A percentile compares a stretch with the other conserved stretches of the same genome.
phyloP scores from a whole-genome alignment of 2,888 invertebrate species.

The Parnassius smintheus region DNA sequence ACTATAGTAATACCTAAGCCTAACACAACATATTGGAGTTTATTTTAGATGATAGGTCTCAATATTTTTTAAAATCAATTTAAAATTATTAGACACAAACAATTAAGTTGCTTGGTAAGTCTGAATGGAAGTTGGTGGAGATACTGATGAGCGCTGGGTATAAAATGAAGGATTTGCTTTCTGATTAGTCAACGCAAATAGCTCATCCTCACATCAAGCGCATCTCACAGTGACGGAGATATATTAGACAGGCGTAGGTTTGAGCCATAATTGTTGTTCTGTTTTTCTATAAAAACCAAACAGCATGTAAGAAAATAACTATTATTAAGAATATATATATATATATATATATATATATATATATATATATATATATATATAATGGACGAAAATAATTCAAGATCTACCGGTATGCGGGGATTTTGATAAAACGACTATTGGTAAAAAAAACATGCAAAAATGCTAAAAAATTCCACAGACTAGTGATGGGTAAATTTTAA shows the following conservation, averaged over 20 bases:
- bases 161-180: constrained; percentile 27
- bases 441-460: no score
- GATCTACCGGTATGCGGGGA: no score
- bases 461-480: no score
- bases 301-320: not conserved
- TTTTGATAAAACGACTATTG: no score
- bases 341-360: no score
- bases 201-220: constrained; percentile 27
- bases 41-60: not conserved
- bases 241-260: constrained; percentile 26
- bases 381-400: no score
- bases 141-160: constrained; percentile 22
- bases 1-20: no score
- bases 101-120: constrained; percentile 18
- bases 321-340: no score
- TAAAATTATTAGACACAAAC: constrained; percentile 14
- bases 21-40: no score
- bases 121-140: constrained; percentile 11
- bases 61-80: constrained; percentile 16
- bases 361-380: no score
- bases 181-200: constrained; percentile 26
- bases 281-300: constrained; percentile 5
- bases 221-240: constrained; percentile 25
- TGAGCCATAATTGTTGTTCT: constrained; percentile 12
- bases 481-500: no score